A percentile compares a stretch with the other conserved stretches of the same genome.
These are phyloP conservation scores for Cranoglanis bouderius DNA, from an alignment of 2,113 vertebrate species.

Conservation along the genomic window DNA sequence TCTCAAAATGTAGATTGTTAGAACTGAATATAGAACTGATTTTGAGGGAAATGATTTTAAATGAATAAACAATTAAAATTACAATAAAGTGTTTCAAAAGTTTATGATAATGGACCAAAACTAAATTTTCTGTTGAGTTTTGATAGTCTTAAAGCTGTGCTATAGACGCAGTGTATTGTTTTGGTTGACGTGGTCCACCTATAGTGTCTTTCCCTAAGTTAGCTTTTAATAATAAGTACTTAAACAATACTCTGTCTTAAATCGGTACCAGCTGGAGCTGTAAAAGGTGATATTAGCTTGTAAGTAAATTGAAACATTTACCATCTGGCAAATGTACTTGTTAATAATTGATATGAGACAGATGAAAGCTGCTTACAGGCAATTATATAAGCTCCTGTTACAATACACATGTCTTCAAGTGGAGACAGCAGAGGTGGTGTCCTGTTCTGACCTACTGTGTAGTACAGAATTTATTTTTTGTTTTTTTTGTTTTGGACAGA, in stretches of 20 bases:
- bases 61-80: neutral
- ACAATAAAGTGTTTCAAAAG: neutral
- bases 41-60: neutral
- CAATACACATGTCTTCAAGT: constrained; percentile 4
- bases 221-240: neutral
- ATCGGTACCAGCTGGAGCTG: neutral
- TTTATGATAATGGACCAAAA: neutral
- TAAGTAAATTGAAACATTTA: neutral
- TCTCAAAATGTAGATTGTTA: neutral
- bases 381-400: neutral
- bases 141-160: neutral
- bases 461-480: neutral
- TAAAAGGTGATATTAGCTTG: neutral
- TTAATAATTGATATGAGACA: constrained; percentile 35
- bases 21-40: neutral
- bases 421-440: neutral
- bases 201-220: neutral
- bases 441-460: neutral
- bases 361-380: neutral
- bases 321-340: constrained; percentile 9
- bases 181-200: neutral
- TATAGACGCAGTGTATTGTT: neutral
- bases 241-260: neutral
- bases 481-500: neutral
- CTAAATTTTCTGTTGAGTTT: neutral